Conservation (phyloP, 2,888 invertebrate genomes). For the Nemotelus pantherinus region DNA sequence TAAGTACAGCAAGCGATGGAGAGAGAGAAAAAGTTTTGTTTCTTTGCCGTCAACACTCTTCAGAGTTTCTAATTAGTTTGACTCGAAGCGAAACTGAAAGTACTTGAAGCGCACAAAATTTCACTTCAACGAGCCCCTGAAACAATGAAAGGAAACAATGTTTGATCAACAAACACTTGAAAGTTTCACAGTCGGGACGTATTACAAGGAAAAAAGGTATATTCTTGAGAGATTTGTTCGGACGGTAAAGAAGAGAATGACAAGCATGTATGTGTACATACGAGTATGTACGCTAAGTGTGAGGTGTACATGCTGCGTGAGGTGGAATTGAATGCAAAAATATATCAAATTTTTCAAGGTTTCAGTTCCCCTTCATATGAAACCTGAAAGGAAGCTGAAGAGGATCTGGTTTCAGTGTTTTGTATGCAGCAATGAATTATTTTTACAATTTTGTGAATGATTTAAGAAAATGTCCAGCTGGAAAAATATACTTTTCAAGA, state of each 20-base stretch:
- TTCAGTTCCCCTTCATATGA: too few relatives aligned
- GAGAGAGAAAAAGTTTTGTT: conserved; percentile 36
- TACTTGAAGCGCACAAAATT: conserved; percentile 44
- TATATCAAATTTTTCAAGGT: too few relatives aligned
- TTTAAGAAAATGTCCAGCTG: too few relatives aligned
- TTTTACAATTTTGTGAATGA: too few relatives aligned
- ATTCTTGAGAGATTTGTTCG: conserved; percentile 27
- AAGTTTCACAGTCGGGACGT: conserved; percentile 42
- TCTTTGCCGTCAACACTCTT: conserved; percentile 43
- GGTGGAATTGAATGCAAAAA: too few relatives aligned
- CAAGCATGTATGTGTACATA: too few relatives aligned
- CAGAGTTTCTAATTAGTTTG: conserved; percentile 46
- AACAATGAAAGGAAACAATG: conserved; percentile 47
- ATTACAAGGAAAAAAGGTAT: conserved; percentile 27
- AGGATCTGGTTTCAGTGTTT: too few relatives aligned
- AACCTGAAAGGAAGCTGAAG: too few relatives aligned
- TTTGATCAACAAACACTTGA: conserved; percentile 51
- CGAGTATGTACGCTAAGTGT: too few relatives aligned
- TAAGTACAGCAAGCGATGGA: not conserved
- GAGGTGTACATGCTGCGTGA: too few relatives aligned
- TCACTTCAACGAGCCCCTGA: conserved; percentile 30
- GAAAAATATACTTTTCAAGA: too few relatives aligned
- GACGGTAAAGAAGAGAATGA: not conserved
- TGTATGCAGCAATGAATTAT: too few relatives aligned
- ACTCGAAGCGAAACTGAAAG: conserved; percentile 42